Percentiles rank a stretch among this genome's conserved stretches.
Conservation (phyloP, 1,140 invertebrate species). For the Procambarus virginalis region DNA sequence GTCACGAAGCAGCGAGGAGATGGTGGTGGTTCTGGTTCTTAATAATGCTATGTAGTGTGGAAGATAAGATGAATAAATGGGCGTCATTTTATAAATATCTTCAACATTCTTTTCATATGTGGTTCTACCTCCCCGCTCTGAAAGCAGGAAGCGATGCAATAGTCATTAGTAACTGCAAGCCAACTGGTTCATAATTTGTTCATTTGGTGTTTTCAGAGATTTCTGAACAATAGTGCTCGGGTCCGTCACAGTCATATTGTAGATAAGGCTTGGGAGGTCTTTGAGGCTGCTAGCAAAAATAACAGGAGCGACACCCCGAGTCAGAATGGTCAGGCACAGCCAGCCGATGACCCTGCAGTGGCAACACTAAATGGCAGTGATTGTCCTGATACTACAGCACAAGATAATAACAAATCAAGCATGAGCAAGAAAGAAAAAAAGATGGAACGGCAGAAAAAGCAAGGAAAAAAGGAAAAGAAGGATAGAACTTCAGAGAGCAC, state of each 20-base stretch:
- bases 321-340: not conserved
- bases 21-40: no score
- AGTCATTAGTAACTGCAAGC: no score
- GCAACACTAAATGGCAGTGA: not conserved
- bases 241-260: not conserved
- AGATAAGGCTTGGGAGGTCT: constrained; percentile 27
- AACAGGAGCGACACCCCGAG: not conserved
- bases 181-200: not conserved
- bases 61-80: no score
- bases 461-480: constrained; percentile 10
- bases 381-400: no score
- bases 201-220: constrained; percentile 17
- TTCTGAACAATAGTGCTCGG: not conserved
- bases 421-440: constrained; percentile 19
- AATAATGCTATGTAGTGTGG: no score
- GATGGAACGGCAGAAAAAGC: not conserved
- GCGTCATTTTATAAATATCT: no score
- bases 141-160: no score
- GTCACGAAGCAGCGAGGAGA: no score
- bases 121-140: no score
- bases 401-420: not conserved
- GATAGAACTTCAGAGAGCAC: not conserved
- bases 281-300: constrained; percentile 4
- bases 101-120: no score
- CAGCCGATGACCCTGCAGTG: not conserved